Evolutionary conservation across 2,797 vertebrate genomes (phyloP).

Genomic region (Morus bassanus): DNA sequence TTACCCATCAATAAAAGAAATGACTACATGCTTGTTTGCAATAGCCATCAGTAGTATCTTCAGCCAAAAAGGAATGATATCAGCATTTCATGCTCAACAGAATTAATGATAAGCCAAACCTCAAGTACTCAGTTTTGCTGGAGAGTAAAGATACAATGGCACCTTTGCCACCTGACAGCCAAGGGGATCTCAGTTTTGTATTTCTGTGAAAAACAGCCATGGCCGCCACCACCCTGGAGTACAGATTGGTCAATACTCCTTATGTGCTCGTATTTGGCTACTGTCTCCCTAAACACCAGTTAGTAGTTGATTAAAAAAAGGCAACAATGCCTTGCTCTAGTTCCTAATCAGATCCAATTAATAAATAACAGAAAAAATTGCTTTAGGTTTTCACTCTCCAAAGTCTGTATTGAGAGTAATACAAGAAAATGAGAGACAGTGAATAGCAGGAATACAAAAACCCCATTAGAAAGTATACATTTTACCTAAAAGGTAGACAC

Average conservation of each 20-base stretch:
- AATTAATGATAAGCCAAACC: neutral
- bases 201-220: neutral
- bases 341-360: neutral
- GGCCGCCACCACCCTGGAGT: too few species aligned
- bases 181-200: neutral
- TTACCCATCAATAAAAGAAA: neutral
- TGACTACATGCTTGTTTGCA: fast-evolving
- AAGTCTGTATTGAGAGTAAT: neutral
- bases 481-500: neutral
- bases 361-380: neutral
- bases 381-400: neutral
- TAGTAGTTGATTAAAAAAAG: neutral
- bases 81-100: neutral
- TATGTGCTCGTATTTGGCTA: neutral
- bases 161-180: neutral
- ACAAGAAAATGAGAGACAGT: neutral
- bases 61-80: fast-evolving
- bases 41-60: neutral
- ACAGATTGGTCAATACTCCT: neutral
- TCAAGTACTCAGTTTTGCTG: neutral
- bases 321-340: neutral
- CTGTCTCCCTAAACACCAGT: neutral
- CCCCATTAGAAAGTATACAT: neutral
- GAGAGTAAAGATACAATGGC: neutral
- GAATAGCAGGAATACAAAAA: neutral